These are phyloP conservation scores for Serripes groenlandicus DNA, from an alignment of 2,888 invertebrate species.

Conservation along the genomic window DNA sequence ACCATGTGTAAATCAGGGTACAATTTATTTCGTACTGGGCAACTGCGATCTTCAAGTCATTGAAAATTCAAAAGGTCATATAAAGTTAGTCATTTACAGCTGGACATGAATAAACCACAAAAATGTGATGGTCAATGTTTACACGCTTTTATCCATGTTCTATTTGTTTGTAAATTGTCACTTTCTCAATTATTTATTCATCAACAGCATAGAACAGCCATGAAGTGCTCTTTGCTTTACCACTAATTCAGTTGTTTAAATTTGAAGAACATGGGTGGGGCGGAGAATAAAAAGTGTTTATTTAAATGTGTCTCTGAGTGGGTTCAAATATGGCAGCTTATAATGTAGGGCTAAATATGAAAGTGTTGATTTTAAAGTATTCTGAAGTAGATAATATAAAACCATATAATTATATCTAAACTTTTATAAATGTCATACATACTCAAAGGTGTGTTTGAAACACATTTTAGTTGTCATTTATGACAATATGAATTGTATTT, in stretches of 20 bases:
- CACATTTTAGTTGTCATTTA: background rate
- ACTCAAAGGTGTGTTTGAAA: background rate
- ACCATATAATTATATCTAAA: background rate
- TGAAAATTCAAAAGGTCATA: too few relatives aligned
- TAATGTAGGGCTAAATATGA: conserved; percentile 1
- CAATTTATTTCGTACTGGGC: too few relatives aligned
- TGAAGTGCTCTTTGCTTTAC: conserved; percentile 1
- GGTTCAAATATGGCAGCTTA: conserved; percentile 26
- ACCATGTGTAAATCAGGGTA: too few relatives aligned
- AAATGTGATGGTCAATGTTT: conserved; percentile 13
- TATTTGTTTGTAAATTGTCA: conserved; percentile 21
- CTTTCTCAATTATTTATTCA: conserved; percentile 19
- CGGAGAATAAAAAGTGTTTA: conserved; percentile 19
- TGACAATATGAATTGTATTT: too few relatives aligned
- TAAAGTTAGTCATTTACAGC: too few relatives aligned
- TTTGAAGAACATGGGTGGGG: conserved; percentile 14
- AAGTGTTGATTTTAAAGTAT: conserved; percentile 23
- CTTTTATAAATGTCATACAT: background rate
- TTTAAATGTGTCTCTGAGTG: conserved; percentile 20
- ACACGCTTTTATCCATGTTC: conserved; percentile 5
- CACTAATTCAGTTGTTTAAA: background rate
- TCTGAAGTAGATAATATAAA: conserved; percentile 1
- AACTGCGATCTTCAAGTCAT: too few relatives aligned
- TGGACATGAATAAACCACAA: background rate
- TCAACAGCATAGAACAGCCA: background rate